Conservation (phyloP, 2,888 invertebrate species). For the Plebejus anna region DNA sequence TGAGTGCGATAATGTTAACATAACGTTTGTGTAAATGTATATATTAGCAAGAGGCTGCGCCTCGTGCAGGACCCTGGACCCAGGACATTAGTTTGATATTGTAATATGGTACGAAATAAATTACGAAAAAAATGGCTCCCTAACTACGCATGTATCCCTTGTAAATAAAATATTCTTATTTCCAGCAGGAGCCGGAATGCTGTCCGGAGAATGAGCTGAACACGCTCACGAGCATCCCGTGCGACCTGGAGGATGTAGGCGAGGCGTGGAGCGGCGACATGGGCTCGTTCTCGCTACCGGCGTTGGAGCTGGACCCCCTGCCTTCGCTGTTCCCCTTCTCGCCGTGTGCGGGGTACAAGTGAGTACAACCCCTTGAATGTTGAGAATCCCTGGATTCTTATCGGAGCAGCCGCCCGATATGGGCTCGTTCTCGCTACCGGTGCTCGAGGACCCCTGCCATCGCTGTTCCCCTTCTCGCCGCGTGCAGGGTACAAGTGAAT, state of each 20-base stretch:
- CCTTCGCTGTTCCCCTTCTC: constrained; percentile 93
- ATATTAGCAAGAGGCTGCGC: too few species aligned
- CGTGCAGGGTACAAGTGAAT: constrained; percentile 52
- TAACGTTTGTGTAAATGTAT: too few species aligned
- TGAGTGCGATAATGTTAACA: too few species aligned
- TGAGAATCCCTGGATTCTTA: not conserved
- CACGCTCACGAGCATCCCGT: constrained; percentile 58
- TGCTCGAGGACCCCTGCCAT: constrained; percentile 93
- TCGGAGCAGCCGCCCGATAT: constrained; percentile 82
- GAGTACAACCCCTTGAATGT: constrained; percentile 50
- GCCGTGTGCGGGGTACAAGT: constrained; percentile 90
- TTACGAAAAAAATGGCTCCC: not conserved
- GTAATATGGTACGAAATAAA: too few species aligned
- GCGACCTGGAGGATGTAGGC: constrained; percentile 65
- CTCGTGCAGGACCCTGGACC: too few species aligned
- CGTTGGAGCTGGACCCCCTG: constrained; percentile 91
- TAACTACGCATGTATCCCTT: not conserved
- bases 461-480: constrained; percentile 92
- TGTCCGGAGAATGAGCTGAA: constrained; percentile 69
- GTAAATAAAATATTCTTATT: not conserved
- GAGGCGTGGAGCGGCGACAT: constrained; percentile 88
- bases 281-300: constrained; percentile 90
- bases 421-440: constrained; percentile 90
- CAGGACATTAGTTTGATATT: too few species aligned
- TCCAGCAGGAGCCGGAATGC: constrained; percentile 69